Conservation (phyloP, 2,113 vertebrate species). For the Actinemys pallida region DNA sequence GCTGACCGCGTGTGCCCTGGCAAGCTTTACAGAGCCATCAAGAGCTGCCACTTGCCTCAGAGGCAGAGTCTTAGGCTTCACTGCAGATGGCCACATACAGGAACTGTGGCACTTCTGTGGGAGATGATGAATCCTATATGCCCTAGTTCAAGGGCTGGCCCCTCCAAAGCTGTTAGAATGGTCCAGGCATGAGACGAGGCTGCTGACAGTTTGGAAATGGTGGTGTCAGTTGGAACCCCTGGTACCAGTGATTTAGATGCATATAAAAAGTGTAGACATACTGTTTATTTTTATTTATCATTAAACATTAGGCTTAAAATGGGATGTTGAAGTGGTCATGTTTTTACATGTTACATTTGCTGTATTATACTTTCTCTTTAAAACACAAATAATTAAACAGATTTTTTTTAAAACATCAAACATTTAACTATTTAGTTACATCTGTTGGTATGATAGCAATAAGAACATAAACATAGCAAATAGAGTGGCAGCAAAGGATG, state of each 20-base stretch:
- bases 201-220: neutral
- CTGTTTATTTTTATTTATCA: too few species aligned
- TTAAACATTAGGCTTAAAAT: neutral
- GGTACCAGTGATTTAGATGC: neutral
- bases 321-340: neutral
- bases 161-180: neutral
- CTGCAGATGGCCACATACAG: fast-evolving
- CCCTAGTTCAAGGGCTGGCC: neutral
- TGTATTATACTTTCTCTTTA: conserved; percentile 1
- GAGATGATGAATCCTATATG: neutral
- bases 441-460: neutral
- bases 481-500: neutral
- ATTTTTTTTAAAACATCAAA: conserved; percentile 4
- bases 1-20: neutral
- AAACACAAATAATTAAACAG: neutral
- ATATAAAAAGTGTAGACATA: neutral
- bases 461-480: neutral
- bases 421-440: neutral
- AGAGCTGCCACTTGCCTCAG: fast-evolving
- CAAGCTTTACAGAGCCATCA: neutral
- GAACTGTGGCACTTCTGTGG: neutral
- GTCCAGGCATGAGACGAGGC: neutral
- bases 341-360: conserved; percentile 44
- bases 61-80: neutral
- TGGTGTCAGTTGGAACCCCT: neutral